A percentile compares a stretch with the other conserved stretches of the same genome.
These are phyloP conservation scores for Abrostola tripartita DNA, from an alignment of 2,888 invertebrate species.

Conservation along the genomic window DNA sequence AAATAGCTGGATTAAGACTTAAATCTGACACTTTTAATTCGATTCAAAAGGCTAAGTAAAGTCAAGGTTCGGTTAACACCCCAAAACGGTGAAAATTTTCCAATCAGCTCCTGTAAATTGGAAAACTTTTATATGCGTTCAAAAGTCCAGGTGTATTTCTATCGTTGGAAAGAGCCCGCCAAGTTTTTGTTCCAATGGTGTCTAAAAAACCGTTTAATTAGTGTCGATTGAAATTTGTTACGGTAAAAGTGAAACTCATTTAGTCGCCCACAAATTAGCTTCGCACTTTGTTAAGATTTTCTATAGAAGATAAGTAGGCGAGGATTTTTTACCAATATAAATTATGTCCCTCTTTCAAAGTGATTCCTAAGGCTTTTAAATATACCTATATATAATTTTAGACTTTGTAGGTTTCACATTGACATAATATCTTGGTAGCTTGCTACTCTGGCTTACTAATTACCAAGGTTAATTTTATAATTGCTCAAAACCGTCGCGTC, in stretches of 20 bases:
- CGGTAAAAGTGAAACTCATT: constrained; percentile 61
- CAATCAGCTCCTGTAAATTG: constrained; percentile 87
- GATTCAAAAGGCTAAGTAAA: constrained; percentile 77
- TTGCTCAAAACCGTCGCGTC: too few species aligned
- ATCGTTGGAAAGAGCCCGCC: constrained; percentile 70
- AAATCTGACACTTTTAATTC: constrained; percentile 71
- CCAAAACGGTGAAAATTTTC: constrained; percentile 86
- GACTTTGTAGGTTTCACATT: too few species aligned
- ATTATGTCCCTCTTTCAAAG: background rate
- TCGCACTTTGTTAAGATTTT: constrained; percentile 33
- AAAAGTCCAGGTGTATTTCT: constrained; percentile 87
- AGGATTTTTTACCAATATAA: background rate
- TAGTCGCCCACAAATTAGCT: constrained; percentile 48
- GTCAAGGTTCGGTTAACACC: constrained; percentile 86
- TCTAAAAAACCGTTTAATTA: constrained; percentile 79
- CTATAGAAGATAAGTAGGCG: constrained; percentile 13
- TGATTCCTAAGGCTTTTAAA: too few species aligned
- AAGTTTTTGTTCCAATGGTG: constrained; percentile 80
- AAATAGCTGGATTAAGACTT: constrained; percentile 49
- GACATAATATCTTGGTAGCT: too few species aligned
- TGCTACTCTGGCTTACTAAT: too few species aligned
- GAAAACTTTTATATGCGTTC: constrained; percentile 88
- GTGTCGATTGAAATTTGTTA: constrained; percentile 66
- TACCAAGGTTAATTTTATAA: too few species aligned
- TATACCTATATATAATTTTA: too few species aligned